Base-by-base conservation (phyloP, 2,888 invertebrate species). In the Drosophila eohydei region DNA sequence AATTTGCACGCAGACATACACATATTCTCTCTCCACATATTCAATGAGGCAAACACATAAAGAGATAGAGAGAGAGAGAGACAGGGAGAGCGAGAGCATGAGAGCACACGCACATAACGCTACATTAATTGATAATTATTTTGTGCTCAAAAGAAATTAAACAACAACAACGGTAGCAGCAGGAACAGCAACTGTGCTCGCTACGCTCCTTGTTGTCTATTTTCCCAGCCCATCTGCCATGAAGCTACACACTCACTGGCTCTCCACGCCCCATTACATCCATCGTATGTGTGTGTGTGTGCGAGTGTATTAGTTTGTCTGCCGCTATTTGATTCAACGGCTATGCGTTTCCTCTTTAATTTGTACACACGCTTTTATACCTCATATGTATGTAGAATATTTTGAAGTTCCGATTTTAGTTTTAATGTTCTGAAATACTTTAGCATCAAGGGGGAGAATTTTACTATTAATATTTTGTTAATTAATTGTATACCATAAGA, bases 71-170 rank as follows among this genome's bases (percentile, higher is more conserved):
- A 14, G 51, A 9, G 51, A 46, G 21, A 21, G 62, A 30, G 16
- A 30, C 7, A 30, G 30, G 30, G 30, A 30, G 4, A 30, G 4
- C 4, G 30, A 43, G 43, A 43, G 43, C 5, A 21, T 21, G 44
- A 46, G 64, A 36, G 26, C 62, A 56, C 50, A 55, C 65, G 38
- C 52, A 65, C 64, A 80, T 80, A 86, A 76, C 76, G 87, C 73
- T 81, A 88, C 85, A 85, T 85, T 88, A 85, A 88, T 88, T 88
- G 85, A 85, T 87, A 85, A 85, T 86, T 86, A 88, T 88, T 83
- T 83, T 85, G 88, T 85, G 83, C 86, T 83, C 68, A 80, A 88
- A 88, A 86, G 84, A 81, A 88, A 88, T 84, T 83, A 86, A 86
- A 80, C 86, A 83, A 71, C 75, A 65, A 48, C 40, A 65, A 52